Percentiles rank a stretch among this genome's conserved stretches.
phyloP scores from a whole-genome alignment of 2,113 vertebrate genomes.

The Polypterus bichir region DNA sequence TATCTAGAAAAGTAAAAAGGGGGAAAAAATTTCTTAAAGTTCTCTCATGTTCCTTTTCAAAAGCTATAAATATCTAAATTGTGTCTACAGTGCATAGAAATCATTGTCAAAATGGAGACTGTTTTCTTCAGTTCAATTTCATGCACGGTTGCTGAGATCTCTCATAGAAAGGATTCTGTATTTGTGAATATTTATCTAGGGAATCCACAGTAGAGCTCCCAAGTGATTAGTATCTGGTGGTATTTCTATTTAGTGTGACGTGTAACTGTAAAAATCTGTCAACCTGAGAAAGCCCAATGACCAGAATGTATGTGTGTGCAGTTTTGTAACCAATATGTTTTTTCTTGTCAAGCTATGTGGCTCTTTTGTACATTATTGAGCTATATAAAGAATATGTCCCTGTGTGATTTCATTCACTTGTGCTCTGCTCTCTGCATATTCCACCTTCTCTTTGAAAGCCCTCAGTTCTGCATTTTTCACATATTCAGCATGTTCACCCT shows the following conservation, averaged over 20 bases:
- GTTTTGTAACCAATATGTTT: too few relatives aligned
- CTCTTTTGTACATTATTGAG: too few relatives aligned
- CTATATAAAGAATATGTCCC: too few relatives aligned
- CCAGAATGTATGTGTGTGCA: too few relatives aligned
- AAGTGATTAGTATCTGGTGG: not conserved
- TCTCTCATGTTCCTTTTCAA: constrained; percentile 59
- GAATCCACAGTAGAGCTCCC: not conserved
- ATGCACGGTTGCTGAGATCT: constrained; percentile 59
- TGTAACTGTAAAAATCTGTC: not conserved
- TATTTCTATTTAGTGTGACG: not conserved
- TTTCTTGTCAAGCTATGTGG: too few relatives aligned
- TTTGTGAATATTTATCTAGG: not conserved
- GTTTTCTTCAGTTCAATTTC: constrained; percentile 61
- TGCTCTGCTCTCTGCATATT: too few relatives aligned
- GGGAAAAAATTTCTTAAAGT: constrained; percentile 34
- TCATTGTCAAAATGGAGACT: constrained; percentile 52
- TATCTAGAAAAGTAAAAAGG: constrained; percentile 30
- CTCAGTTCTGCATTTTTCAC: too few relatives aligned
- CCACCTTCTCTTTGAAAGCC: too few relatives aligned
- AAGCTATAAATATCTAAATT: constrained; percentile 72
- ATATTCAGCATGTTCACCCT: too few relatives aligned
- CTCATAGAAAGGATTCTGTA: constrained; percentile 26
- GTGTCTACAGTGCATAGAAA: constrained; percentile 51
- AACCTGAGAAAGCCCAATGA: too few relatives aligned
- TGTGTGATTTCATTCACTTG: too few relatives aligned